Evolutionary conservation across 30 jellyfish, hydroid and myxozoan genomes (phyloP), one percentile per base, ranked within the genome.

Genomic region (Aurelia sp.): DNA sequence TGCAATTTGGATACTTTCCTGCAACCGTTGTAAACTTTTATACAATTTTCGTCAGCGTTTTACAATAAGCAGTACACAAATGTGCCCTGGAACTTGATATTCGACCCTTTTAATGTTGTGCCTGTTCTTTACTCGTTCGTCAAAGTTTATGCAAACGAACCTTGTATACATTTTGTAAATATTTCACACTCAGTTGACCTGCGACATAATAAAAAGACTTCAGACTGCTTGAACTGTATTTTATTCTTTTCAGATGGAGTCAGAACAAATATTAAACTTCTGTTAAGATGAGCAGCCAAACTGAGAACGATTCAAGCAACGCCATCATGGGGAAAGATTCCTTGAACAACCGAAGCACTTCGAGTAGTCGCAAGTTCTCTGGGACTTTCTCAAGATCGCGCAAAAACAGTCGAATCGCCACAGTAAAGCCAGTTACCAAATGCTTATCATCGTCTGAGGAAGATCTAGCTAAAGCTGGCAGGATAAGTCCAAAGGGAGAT

Each of bases 361-460:
- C 72, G 30, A 51, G 66, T 33, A 62, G 76, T 13, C 93, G 93
- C n/a, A 20, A 81, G n/a, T 84, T 67, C 38, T 84, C 93, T 8
- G 84, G 87, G 17, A 58, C 88, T 15, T 73, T 72, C 17, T 33
- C 87, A 12, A 66, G 86, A 44, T 84, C 88, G 3, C 93, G 93
- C 18, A 84, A 72, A 41, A 80, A 71, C 78, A 89, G 97, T 58
- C 78, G 90, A 52, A 86, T 94, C 31, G 98, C 98, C 60, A 94
- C 98, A 2, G 98, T 94, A 27, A 94, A 94, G 86, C 98, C 98
- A 3, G 97, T 94, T 21, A 65, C 98, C 8, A 94, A 94, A 66
- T 86, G 90, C 41, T 78, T 86, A 21, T 84, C 97, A 19, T 69
- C 93, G 18, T 92, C 98, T 31, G 98, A 92, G 61, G 96, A 86